Base-by-base conservation (phyloP, 1,140 invertebrate species). In the Pteromalus puparum region DNA sequence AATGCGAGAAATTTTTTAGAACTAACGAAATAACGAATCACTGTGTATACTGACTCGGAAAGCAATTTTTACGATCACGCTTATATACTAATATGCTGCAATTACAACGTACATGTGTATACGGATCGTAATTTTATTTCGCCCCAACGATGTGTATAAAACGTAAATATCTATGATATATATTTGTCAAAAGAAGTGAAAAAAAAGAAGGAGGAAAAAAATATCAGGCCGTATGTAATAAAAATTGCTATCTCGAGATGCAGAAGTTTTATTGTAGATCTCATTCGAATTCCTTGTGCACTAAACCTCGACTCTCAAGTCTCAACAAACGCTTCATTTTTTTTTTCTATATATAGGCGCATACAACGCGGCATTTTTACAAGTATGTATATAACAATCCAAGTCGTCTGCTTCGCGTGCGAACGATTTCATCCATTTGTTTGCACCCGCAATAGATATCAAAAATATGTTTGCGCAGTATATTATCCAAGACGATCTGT, bases 161-260 rank as follows among this genome's bases (percentile, higher is more conserved):
- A 24, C 21, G 24, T 24, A n/a, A 28, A 30, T 70, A 28, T 70
- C 24, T 67, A 28, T 38, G 38, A 10, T 42, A 12, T 42, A 61
- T 61, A 61, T 21, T 30, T 81, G 34, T 48, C 13, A 80, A 80
- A 4, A 72, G 3, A 72, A 72, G 46, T 21, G n/a, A 81, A 53
- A 1, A n/a, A 4, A 61, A 21, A 21, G 53, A 9, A 18, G 18
- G 53, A 9, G 6, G 18, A 18, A 53, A 61, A 61, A 7, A 7
- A 53, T 28, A 53, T 30, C 24, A 70, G 28, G 67, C 24, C 67
- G 26, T n/a, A 3, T 9, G 61, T 30, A 81, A 53, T 73, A 81
- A 81, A 73, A 81, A 61, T 81, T 81, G 42, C 42, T 81, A 70
- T 81, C 68, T 72, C 9, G 24, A 74, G 72, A 74, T 38, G 70